A percentile compares a stretch with the other conserved stretches of the same genome.
These are phyloP conservation scores for Acanthacorydalis orientalis DNA, from an alignment of 2,888 invertebrate genomes.

Conservation along the genomic window DNA sequence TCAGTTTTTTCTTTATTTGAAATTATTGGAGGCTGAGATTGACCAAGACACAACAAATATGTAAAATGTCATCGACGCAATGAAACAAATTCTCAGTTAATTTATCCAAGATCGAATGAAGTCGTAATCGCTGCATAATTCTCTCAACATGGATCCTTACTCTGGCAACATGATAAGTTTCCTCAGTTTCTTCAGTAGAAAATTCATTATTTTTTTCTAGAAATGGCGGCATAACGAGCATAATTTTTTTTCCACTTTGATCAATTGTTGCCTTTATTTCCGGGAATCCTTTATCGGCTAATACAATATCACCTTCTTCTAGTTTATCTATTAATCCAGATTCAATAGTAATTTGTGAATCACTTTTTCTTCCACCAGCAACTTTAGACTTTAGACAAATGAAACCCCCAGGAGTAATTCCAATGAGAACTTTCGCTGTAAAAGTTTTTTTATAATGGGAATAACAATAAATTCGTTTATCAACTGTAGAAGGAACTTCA, in stretches of 20 bases:
- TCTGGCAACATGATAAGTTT: slow-evolving; percentile 6
- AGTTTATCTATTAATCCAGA: slow-evolving; percentile 6
- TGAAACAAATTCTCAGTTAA: slow-evolving; percentile 4
- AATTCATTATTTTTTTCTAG: slow-evolving; percentile 5
- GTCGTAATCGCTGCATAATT: slow-evolving; percentile 7
- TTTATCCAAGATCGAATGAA: slow-evolving; percentile 2
- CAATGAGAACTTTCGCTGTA: slow-evolving; percentile 10
- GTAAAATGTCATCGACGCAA: slow-evolving; percentile 5
- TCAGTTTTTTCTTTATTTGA: slow-evolving; percentile 5
- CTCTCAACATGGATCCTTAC: slow-evolving; percentile 6
- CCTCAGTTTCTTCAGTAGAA: slow-evolving; percentile 4
- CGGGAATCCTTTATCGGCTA: slow-evolving; percentile 8
- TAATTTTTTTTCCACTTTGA: slow-evolving; percentile 6
- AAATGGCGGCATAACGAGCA: slow-evolving; percentile 7
- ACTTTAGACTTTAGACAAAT: slow-evolving; percentile 9
- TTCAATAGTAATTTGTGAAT: slow-evolving; percentile 10
- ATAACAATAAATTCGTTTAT: slow-evolving; percentile 5
- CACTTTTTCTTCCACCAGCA: slow-evolving; percentile 9
- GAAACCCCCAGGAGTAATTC: slow-evolving; percentile 11
- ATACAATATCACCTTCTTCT: slow-evolving; percentile 8
- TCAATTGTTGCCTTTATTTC: slow-evolving; percentile 6
- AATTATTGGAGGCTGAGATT: slow-evolving; percentile 6
- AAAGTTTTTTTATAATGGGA: slow-evolving; percentile 9
- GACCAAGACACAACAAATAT: slow-evolving; percentile 7
- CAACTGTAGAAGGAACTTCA: slow-evolving; percentile 3